phyloP scores from a whole-genome alignment of 2,888 invertebrate species.

The Drosophila nr. perissopoda region DNA sequence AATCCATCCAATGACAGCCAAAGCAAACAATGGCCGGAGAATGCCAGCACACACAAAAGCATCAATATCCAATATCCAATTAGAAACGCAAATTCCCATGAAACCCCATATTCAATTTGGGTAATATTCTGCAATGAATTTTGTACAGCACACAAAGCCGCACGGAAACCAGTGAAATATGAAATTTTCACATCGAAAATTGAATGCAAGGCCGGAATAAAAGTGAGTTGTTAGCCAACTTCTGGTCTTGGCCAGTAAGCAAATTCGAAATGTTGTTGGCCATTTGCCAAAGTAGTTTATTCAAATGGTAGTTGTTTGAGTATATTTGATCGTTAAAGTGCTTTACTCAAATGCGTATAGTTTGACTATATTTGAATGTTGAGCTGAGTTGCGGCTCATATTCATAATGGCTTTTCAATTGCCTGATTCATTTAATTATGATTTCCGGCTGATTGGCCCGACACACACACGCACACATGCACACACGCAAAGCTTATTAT shows the following conservation, averaged over 20 bases:
- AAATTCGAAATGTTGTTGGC: not conserved
- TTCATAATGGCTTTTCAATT: slow-evolving; percentile 59
- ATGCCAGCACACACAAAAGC: not conserved
- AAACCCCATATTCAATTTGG: not conserved
- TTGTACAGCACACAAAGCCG: not conserved
- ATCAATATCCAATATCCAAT: not conserved
- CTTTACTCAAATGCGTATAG: not conserved
- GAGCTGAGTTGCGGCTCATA: not conserved
- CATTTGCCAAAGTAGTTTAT: not conserved
- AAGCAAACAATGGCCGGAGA: slow-evolving; percentile 36
- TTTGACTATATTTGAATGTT: slow-evolving; percentile 10
- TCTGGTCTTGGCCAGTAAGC: not conserved
- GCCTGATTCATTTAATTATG: slow-evolving; percentile 75
- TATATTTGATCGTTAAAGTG: not conserved
- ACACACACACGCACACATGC: slow-evolving; percentile 13
- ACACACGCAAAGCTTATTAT: slow-evolving; percentile 31
- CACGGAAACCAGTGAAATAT: not conserved
- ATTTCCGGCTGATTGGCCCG: slow-evolving; percentile 61
- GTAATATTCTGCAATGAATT: not conserved
- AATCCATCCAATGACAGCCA: slow-evolving; percentile 52
- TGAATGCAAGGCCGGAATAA: not conserved
- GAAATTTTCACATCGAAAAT: not conserved
- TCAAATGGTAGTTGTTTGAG: too few relatives aligned
- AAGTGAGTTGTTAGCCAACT: not conserved
- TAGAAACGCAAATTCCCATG: not conserved